Evolutionary conservation across 2,113 vertebrate genomes (phyloP), one percentile per base, ranked within the genome.

Genomic region (Hemibagrus wyckioides): DNA sequence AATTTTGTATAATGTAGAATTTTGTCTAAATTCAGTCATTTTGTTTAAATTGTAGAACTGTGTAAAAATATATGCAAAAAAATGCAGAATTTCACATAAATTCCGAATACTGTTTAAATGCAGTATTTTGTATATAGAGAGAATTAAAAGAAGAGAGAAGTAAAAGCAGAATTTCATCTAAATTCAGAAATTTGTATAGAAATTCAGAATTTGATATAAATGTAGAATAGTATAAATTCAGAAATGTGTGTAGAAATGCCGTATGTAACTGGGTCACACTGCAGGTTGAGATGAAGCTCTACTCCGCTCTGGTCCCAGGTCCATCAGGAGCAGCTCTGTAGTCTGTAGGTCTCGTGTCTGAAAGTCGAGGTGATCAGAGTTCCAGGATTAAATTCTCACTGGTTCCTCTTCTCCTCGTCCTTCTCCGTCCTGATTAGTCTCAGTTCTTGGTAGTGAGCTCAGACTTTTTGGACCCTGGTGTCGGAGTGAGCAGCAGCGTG

Each of bases 401-500:
- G 17, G n/a, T 36, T 77, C 9, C 44, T 28, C 13, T n/a, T 19
- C 19, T 11, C 36, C 69, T 71, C 2, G 6, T 71, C 36, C 67
- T 71, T 30, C 65, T 36, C 17, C 67, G 9, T 69, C 17, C 50
- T 30, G 54, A 54, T 36, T 21, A 39, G 25, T 57, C 13, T n/a
- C 36, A 44, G 79, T 56, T 80, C 44, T 65, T 50, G 81, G 41
- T 11, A 30, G 41, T 33, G 28, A 50, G 41, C 41, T 50, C 81
- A 67, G 82, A 48, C 44, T 30, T 33, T 83, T 28, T 41, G 39
- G 80, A 63, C 80, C 39, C 80, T 65, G 80, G 59, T 17, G 57
- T 44, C 6, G 23, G 39, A 14, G 39, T 7, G 28, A 77, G 75
- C n/a, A 52, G 48, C 3, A 7, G 75, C 30, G 44, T 17, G 75